Evolutionary conservation across 1,140 invertebrate genomes (phyloP).

Genomic region (Diorhabda elongata): DNA sequence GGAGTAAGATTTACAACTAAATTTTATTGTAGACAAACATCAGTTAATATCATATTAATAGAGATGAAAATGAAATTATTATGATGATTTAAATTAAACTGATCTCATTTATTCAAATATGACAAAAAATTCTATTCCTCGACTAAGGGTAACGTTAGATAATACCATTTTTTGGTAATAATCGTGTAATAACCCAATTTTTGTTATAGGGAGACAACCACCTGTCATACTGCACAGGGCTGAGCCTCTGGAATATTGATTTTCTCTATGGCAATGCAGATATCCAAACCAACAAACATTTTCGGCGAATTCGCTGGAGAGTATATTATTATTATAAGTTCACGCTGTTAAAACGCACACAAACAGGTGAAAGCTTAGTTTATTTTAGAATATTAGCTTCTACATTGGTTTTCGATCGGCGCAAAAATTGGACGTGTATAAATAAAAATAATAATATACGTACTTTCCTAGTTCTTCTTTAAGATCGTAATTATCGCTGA

Average conservation of each 20-base stretch:
- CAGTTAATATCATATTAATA: too few relatives aligned
- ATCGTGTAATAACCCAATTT: constrained; percentile 1
- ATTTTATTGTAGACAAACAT: too few relatives aligned
- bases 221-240: constrained; percentile 43
- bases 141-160: too few relatives aligned
- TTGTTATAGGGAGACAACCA: constrained; percentile 38
- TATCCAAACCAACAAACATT: constrained; percentile 34
- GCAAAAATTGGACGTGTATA: constrained; percentile 16
- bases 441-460: constrained; percentile 53
- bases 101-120: too few relatives aligned
- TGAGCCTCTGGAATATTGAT: constrained; percentile 45
- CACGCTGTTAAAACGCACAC: constrained; percentile 4
- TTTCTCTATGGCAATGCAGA: constrained; percentile 47
- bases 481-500: constrained; percentile 99
- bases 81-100: too few relatives aligned
- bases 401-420: constrained; percentile 18
- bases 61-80: too few relatives aligned
- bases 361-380: constrained; percentile 21
- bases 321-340: background rate
- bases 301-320: background rate
- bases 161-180: too few relatives aligned
- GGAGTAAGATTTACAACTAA: too few relatives aligned
- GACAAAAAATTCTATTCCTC: too few relatives aligned
- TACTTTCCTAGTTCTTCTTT: constrained; percentile 99
- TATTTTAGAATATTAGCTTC: constrained; percentile 28